A percentile compares a stretch with the other conserved stretches of the same genome.
Conservation (phyloP, 2,113 vertebrate genomes). For the Psettodes erumei region DNA sequence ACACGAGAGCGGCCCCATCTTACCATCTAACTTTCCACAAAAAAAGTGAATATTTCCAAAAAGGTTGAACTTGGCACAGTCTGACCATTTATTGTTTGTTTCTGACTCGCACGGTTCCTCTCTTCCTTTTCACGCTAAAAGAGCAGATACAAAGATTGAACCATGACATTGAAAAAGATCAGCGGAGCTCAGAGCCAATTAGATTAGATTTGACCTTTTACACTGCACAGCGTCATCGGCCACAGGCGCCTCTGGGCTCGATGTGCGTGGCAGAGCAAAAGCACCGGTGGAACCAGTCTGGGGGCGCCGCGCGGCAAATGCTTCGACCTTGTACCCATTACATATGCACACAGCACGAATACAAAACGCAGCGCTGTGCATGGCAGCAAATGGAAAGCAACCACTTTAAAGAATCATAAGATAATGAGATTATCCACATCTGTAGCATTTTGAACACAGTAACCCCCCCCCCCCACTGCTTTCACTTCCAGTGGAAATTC, state of each 20-base stretch:
- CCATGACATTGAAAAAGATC: conserved; percentile 14
- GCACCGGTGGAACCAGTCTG: background rate
- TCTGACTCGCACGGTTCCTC: background rate
- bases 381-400: conserved; percentile 3
- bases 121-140: conserved; percentile 4
- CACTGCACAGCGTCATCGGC: background rate
- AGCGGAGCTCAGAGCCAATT: conserved; percentile 15
- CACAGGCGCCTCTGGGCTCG: conserved; percentile 1
- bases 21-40: background rate
- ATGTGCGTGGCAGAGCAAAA: conserved; percentile 3
- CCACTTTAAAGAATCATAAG: conserved; percentile 1
- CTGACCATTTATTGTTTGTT: background rate
- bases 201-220: conserved; percentile 28
- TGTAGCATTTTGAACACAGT: conserved; percentile 18
- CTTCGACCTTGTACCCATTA: background rate
- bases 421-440: conserved; percentile 16
- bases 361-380: background rate
- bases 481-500: conserved; percentile 22
- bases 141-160: background rate
- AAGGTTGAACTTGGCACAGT: background rate
- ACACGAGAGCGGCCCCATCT: too few relatives aligned
- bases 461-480: background rate
- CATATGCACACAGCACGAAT: background rate
- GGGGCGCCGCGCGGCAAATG: background rate
- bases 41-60: background rate